Base-by-base conservation (phyloP, 2,113 vertebrate species). In the Chaetodon auriga region DNA sequence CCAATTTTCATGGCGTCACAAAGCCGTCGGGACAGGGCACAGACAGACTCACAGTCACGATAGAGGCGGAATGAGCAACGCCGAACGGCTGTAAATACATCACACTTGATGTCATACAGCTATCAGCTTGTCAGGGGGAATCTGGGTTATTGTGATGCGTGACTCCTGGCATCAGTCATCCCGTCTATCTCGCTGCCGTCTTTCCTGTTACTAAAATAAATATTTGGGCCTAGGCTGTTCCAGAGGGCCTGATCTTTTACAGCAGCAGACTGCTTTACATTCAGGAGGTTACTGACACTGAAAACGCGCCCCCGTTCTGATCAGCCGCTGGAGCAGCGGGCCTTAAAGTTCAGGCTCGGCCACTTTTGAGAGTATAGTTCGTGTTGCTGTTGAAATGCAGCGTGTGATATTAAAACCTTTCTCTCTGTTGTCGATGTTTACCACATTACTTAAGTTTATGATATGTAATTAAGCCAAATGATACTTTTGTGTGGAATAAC, bases 191-290 rank as follows among this genome's bases (percentile, higher is more conserved):
- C 38, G 1, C 64, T 76, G 45, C 12, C 1, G 5, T 69, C 62
- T 68, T 83, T 83, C 72, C 46, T 78, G 78, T 70, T 65, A 53
- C 71, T 72, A 73, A 81, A 83, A 82, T 84, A 90, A 80, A 90
- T 81, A 91, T 78, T 83, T 87, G 51, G 79, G 58, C 66, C 48
- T 75, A 15, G 61, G 72, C 71, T 53, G 11, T 38, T 65, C 75
- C 65, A 80, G 48, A 75, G 43, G 63, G 57, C n/a, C 57, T n/a
- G 12, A 19, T 55, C 25, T 69, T 15, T 48, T n/a, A 54, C 68
- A 80, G 71, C 82, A n/a, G 45, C 1, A 1, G 62, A 18, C 71
- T 74, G 72, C 48, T 78, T 73, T 38, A 66, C 35, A 83, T 72
- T 64, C 35, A 38, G 63, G 58, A 78, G 85, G 83, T 84, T 16